These are phyloP conservation scores for Amblyteles armatorius DNA, from an alignment of 2,888 invertebrate genomes.

Conservation along the genomic window DNA sequence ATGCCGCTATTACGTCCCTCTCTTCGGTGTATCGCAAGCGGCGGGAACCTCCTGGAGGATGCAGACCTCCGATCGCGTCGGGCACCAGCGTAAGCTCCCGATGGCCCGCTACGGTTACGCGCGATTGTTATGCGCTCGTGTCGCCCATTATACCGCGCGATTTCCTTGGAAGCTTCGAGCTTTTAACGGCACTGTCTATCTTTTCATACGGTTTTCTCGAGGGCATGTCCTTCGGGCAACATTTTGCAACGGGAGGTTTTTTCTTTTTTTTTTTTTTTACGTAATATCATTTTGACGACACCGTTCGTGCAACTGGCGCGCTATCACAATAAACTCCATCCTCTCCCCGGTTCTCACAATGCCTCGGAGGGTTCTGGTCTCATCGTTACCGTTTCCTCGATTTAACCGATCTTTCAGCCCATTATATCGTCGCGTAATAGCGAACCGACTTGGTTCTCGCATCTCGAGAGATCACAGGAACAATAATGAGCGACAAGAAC, in stretches of 20 bases:
- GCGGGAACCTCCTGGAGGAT: not conserved
- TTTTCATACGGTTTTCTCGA: slow-evolving; percentile 21
- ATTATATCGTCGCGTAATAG: slow-evolving; percentile 12
- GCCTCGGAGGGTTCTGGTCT: slow-evolving; percentile 11
- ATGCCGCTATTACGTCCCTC: slow-evolving; percentile 23
- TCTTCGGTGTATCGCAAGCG: slow-evolving; percentile 30
- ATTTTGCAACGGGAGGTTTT: not conserved
- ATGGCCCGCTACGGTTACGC: slow-evolving; percentile 58
- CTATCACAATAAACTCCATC: slow-evolving; percentile 39
- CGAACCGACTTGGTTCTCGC: slow-evolving; percentile 3
- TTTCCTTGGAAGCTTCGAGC: slow-evolving; percentile 62
- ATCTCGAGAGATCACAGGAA: not conserved
- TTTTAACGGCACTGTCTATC: slow-evolving; percentile 60
- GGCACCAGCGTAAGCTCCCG: slow-evolving; percentile 57
- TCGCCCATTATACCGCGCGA: slow-evolving; percentile 65
- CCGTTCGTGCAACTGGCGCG: slow-evolving; percentile 35
- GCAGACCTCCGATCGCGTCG: slow-evolving; percentile 14
- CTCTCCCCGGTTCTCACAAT: slow-evolving; percentile 26
- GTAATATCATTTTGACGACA: slow-evolving; percentile 37
- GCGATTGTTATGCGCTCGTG: slow-evolving; percentile 66
- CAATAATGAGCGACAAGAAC: not conserved
- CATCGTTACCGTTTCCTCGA: slow-evolving; percentile 37
- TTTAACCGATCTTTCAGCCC: slow-evolving; percentile 39
- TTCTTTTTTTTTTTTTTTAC: slow-evolving; percentile 14
- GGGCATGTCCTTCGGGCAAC: slow-evolving; percentile 11